Percentiles rank a stretch among this genome's conserved stretches.
These are phyloP conservation scores for Nothura maculosa DNA, from an alignment of 2,797 vertebrate genomes.

Conservation along the genomic window DNA sequence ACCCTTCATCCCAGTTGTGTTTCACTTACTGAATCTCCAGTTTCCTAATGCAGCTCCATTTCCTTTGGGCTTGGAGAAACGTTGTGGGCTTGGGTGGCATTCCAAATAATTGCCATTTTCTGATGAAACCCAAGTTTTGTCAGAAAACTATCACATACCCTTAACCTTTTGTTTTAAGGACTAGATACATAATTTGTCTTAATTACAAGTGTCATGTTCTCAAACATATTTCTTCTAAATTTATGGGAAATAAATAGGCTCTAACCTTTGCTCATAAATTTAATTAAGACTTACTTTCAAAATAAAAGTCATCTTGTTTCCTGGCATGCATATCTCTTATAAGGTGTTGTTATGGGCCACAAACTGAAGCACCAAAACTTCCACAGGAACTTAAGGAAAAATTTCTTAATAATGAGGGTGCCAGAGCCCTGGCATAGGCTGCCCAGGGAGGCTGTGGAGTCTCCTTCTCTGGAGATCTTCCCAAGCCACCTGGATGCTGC, in stretches of 20 bases:
- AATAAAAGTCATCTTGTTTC: not conserved
- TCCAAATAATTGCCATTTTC: not conserved
- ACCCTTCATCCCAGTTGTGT: accelerated
- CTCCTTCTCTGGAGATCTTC: too few relatives aligned
- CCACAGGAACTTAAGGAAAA: too few relatives aligned
- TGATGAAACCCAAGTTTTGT: not conserved
- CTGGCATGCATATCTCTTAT: not conserved
- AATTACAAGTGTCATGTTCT: not conserved
- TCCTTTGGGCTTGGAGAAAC: not conserved
- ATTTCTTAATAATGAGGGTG: too few relatives aligned
- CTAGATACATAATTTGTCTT: not conserved
- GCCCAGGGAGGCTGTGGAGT: too few relatives aligned
- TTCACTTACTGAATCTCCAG: not conserved
- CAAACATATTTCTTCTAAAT: not conserved
- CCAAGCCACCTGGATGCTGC: too few relatives aligned
- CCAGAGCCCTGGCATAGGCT: too few relatives aligned
- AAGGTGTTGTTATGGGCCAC: not conserved
- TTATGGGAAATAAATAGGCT: not conserved
- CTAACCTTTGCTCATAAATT: not conserved
- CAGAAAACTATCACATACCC: not conserved
- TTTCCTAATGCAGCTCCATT: not conserved
- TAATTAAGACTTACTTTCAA: not conserved
- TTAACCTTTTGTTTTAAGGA: not conserved
- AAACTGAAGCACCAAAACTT: too few relatives aligned
- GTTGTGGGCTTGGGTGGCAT: not conserved